Base-by-base conservation (phyloP, 2,113 vertebrate species). In the Conger conger region DNA sequence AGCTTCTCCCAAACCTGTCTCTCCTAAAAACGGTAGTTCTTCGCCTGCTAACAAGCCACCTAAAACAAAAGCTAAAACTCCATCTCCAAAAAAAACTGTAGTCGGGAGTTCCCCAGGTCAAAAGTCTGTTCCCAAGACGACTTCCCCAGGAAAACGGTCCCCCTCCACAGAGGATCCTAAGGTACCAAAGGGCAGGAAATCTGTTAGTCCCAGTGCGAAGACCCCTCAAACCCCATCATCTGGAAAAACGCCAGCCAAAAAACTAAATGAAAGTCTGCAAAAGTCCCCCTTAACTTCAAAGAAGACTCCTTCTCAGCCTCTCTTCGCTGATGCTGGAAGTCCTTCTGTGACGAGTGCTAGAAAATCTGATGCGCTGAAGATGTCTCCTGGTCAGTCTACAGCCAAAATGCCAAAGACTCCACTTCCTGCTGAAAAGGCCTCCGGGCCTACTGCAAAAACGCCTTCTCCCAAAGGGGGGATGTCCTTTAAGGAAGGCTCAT, bases 291-390 rank as follows among this genome's bases (percentile, higher is more conserved):
- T 18, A 4, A 53, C 83, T 8, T 57, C 82, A 40, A 73, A 83
- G 40, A 86, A 86, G 78, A 89, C 79, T 15, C 82, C 89, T 23
- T 77, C 79, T 83, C 42, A 0, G 0, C 91, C 91, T 77, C 86
- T 84, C 0, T 36, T 83, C 40, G 27, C 15, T 57, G 53, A 42
- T 23, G 17, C 15, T 16, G 53, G 33, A 57, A 27, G 57, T 27
- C 4, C 63, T 27, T 20, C 33, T 79, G n/a, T 15, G 38, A 45
- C 50, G 38, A 78, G 11, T 33, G 35, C 13, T n/a, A 30, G 37
- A 45, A n/a, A 13, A 80, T 80, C 79, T 50, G 40, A 45, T 50
- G 79, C 37, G 4, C 30, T 17, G 20, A 80, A 79, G 57, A 63
- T 27, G 18, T 63, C 68, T 30, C 27, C 68, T 73, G n/a, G 9